phyloP scores from a whole-genome alignment of 1,140 invertebrate species.

The Lordiphosa collinella region DNA sequence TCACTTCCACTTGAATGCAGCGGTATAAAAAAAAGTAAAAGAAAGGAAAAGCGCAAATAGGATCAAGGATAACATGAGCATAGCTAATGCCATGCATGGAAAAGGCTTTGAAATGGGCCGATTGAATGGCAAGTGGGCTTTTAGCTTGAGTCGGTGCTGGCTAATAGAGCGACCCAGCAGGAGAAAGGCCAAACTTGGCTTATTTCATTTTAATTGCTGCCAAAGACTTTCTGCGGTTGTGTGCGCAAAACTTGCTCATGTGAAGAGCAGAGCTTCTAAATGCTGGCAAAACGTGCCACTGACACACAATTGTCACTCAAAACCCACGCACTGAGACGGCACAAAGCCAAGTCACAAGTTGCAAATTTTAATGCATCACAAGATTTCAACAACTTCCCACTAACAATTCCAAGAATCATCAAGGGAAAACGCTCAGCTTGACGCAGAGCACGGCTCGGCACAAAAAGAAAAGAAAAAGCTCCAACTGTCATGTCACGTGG shows the following conservation, averaged over 20 bases:
- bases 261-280: conserved; percentile 32
- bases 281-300: conserved; percentile 64
- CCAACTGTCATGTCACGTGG: conserved; percentile 43
- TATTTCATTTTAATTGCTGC: conserved; percentile 65
- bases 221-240: conserved; percentile 25
- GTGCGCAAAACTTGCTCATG: too few species aligned
- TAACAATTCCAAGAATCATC: conserved; percentile 44
- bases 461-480: conserved; percentile 17
- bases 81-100: conserved; percentile 9
- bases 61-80: conserved; percentile 52
- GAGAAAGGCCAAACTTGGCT: conserved; percentile 6
- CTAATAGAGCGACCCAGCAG: conserved; percentile 21
- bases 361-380: conserved; percentile 76
- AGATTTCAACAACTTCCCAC: conserved; percentile 58
- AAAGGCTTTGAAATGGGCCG: conserved; percentile 14
- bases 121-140: conserved; percentile 55
- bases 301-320: conserved; percentile 67
- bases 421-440: conserved; percentile 23
- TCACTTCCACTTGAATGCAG: conserved; percentile 39
- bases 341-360: conserved; percentile 66
- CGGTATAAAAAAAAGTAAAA: conserved; percentile 9
- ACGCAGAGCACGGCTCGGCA: conserved; percentile 24
- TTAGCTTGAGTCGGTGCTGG: conserved; percentile 13
- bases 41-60: conserved; percentile 48
- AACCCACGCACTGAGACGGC: conserved; percentile 11